Percentiles rank a stretch among this genome's conserved stretches.
Evolutionary conservation across 2,113 vertebrate species (phyloP).

Genomic region (Cryptomyrus ogoouensis): DNA sequence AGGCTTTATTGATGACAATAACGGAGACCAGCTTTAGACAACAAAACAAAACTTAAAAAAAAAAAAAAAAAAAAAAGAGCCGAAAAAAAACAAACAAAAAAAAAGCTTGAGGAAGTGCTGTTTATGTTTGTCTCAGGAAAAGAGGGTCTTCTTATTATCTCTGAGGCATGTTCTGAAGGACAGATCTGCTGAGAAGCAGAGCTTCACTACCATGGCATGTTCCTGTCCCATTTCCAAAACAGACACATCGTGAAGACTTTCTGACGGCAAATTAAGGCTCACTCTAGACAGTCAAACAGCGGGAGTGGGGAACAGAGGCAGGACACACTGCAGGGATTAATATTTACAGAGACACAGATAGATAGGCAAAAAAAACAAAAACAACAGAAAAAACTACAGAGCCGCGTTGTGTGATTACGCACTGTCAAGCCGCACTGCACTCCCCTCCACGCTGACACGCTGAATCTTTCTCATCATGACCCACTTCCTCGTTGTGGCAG

Average conservation of each 20-base stretch:
- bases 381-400: not conserved
- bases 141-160: constrained; percentile 46
- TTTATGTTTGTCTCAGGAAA: constrained; percentile 34
- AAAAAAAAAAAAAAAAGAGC: not conserved
- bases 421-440: constrained; percentile 1
- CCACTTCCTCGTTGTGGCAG: not conserved
- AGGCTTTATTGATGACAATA: constrained; percentile 55
- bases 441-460: not conserved
- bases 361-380: constrained; percentile 36
- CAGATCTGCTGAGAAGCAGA: constrained; percentile 33
- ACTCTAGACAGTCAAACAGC: constrained; percentile 57
- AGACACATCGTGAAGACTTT: constrained; percentile 43
- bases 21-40: constrained; percentile 35
- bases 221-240: constrained; percentile 12
- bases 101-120: constrained; percentile 29
- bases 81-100: not conserved
- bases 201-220: not conserved
- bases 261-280: constrained; percentile 63
- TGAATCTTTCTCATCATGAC: not conserved
- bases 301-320: constrained; percentile 55
- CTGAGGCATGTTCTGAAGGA: constrained; percentile 38
- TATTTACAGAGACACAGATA: constrained; percentile 57
- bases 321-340: constrained; percentile 54
- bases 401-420: constrained; percentile 19
- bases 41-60: not conserved